Conservation (phyloP, 2,797 vertebrate genomes). For the Falco columbarius region DNA sequence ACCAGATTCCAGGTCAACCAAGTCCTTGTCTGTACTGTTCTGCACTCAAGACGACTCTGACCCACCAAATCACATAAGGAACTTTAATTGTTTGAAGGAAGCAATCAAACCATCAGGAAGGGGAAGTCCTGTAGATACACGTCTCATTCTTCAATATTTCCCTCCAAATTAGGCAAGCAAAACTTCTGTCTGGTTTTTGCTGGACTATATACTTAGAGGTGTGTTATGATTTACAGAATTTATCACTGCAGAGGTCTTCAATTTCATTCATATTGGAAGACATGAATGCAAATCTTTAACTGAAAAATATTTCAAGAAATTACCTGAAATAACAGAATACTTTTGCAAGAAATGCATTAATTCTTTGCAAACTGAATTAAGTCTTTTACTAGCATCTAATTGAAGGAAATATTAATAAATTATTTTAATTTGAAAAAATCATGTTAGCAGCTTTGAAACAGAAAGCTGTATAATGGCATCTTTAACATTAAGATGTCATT, state of each 20-base stretch:
- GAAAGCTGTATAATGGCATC: constrained; percentile 5
- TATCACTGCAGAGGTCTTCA: not conserved
- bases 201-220: not conserved
- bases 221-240: not conserved
- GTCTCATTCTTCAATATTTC: not conserved
- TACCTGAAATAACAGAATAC: constrained; percentile 17
- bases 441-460: constrained; percentile 11
- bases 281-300: not conserved
- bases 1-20: not conserved
- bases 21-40: not conserved
- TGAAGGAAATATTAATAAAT: constrained; percentile 48
- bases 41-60: not conserved
- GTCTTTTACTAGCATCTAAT: constrained; percentile 40
- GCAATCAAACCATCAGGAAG: not conserved
- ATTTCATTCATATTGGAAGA: not conserved
- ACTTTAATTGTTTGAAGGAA: not conserved
- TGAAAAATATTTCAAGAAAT: constrained; percentile 1
- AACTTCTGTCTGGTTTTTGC: not conserved
- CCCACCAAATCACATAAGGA: not conserved
- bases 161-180: not conserved
- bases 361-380: constrained; percentile 60
- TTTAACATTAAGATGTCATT: constrained; percentile 61
- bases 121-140: not conserved
- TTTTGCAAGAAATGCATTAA: constrained; percentile 43
- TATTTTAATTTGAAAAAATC: constrained; percentile 66